Percentiles rank a stretch among this genome's conserved stretches.
Conservation (phyloP, 2,113 vertebrate species). For the Australoheros scitulus region DNA sequence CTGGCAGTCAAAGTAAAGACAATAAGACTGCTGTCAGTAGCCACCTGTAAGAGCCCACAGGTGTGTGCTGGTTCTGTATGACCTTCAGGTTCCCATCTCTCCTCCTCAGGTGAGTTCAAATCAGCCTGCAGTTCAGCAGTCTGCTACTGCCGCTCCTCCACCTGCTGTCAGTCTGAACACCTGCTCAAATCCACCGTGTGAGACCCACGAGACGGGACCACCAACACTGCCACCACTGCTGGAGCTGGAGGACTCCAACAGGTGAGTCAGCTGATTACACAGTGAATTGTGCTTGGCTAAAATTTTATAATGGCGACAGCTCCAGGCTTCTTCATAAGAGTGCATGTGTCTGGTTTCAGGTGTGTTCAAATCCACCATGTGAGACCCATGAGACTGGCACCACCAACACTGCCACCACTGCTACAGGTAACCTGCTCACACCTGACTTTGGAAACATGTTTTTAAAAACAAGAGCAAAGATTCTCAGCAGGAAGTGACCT, state of each 20-base stretch:
- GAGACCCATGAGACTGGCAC: not conserved
- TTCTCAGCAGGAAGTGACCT: not conserved
- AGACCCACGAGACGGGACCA: constrained; percentile 86
- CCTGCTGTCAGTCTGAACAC: not conserved
- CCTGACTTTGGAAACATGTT: not conserved
- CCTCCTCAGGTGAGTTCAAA: constrained; percentile 1
- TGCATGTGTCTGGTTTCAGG: not conserved
- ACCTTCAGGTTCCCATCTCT: not conserved
- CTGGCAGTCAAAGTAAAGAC: too few relatives aligned
- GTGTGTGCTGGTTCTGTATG: accelerated
- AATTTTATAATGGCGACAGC: not conserved
- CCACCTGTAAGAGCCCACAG: not conserved
- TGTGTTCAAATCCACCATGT: not conserved
- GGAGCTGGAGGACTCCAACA: not conserved
- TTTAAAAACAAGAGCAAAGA: not conserved
- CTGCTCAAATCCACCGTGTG: constrained; percentile 82
- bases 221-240: constrained; percentile 62
- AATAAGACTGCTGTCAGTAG: not conserved
- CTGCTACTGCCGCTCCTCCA: too few relatives aligned
- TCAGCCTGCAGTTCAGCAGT: not conserved
- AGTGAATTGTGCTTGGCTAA: not conserved
- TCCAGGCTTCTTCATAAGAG: too few relatives aligned
- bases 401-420: constrained; percentile 70
- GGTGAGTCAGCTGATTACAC: not conserved
- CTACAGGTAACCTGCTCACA: constrained; percentile 69